Evolutionary conservation across 37 sponge, comb jelly and placozoan species (phyloP).

Genomic region (Ianthella basta): DNA sequence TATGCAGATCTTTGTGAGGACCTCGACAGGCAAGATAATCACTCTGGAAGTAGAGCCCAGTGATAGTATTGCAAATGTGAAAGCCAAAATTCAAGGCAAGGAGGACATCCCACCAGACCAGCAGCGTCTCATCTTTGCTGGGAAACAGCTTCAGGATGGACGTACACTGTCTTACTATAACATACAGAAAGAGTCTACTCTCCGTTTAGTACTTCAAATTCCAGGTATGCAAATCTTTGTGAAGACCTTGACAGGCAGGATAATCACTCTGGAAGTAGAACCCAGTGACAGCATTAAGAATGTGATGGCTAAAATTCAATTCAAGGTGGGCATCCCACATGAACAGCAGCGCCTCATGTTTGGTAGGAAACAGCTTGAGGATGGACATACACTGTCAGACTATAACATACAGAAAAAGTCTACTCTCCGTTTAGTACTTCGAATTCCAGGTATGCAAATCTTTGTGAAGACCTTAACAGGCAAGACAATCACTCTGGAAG

Average conservation of each 20-base stretch:
- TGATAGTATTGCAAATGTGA: slow-evolving; percentile 74
- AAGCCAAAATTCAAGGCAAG: slow-evolving; percentile 27
- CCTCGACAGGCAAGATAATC: slow-evolving; percentile 74
- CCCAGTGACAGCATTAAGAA: slow-evolving; percentile 62
- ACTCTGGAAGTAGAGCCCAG: slow-evolving; percentile 77
- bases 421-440: too few relatives aligned
- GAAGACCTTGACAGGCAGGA: slow-evolving; percentile 64
- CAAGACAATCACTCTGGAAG: too few relatives aligned
- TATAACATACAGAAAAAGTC: too few relatives aligned
- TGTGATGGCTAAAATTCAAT: slow-evolving; percentile 65
- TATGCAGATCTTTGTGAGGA: slow-evolving; percentile 84
- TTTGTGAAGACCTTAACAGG: too few relatives aligned
- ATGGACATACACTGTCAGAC: too few relatives aligned
- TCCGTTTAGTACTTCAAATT: slow-evolving; percentile 37
- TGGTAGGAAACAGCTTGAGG: too few relatives aligned
- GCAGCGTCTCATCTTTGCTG: not conserved
- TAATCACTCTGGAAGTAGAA: slow-evolving; percentile 65
- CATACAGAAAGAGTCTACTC: too few relatives aligned
- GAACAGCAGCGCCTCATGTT: slow-evolving; percentile 1
- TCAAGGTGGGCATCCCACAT: slow-evolving; percentile 67
- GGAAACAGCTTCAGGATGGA: not conserved
- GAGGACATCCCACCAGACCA: not conserved
- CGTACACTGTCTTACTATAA: too few relatives aligned
- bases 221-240: slow-evolving; percentile 62
- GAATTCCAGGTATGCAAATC: too few relatives aligned